Evolutionary conservation across 2,113 vertebrate genomes (phyloP).

Genomic region (Psittacus erithacus): DNA sequence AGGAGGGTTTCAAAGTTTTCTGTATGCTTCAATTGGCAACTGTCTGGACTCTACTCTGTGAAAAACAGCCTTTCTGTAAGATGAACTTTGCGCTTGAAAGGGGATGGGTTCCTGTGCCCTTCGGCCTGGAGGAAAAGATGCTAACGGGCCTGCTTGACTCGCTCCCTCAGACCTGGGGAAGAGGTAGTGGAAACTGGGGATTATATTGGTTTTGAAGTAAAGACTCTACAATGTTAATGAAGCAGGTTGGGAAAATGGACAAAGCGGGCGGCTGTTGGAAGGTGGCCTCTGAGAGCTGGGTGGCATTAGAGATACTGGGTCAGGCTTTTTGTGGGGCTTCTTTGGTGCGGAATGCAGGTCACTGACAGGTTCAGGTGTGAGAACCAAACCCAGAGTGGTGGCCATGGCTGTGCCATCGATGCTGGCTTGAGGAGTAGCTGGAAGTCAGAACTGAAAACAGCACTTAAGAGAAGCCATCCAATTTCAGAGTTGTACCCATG

Average conservation of each 20-base stretch:
- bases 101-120: conserved; percentile 73
- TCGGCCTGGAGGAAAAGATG: conserved; percentile 52
- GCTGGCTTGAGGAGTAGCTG: neutral
- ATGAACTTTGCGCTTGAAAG: conserved; percentile 64
- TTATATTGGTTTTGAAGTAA: conserved; percentile 64
- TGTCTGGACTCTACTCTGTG: conserved; percentile 75
- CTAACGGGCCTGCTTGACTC: conserved; percentile 56
- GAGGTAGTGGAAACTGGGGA: conserved; percentile 63
- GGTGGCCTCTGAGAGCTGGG: conserved; percentile 61
- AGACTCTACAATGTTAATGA: neutral
- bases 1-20: conserved; percentile 73
- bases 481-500: neutral
- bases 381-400: neutral
- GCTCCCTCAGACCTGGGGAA: conserved; percentile 10
- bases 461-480: conserved; percentile 29
- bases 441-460: neutral
- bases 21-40: conserved; percentile 78
- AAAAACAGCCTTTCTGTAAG: conserved; percentile 68
- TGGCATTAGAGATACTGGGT: neutral
- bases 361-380: neutral
- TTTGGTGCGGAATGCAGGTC: neutral
- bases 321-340: conserved; percentile 37
- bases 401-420: neutral
- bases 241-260: conserved; percentile 26
- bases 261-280: conserved; percentile 59